A percentile compares a stretch with the other conserved stretches of the same genome.
These are phyloP conservation scores for Tympanuchus pallidicinctus DNA, from an alignment of 2,113 vertebrate genomes.

Conservation along the genomic window DNA sequence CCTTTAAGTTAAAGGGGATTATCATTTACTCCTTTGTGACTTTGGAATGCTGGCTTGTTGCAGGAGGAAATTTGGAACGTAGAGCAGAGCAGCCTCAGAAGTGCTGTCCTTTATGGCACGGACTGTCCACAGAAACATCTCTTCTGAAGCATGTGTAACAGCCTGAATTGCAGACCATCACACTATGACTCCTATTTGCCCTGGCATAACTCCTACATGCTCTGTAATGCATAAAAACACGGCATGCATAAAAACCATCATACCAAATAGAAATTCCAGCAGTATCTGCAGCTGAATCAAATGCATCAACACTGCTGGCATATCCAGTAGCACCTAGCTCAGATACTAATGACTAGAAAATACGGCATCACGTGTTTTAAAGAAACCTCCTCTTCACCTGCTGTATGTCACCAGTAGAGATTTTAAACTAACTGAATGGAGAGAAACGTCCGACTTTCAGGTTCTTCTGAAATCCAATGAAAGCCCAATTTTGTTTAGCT, in stretches of 20 bases:
- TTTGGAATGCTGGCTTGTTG: neutral
- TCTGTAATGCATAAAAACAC: neutral
- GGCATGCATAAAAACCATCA: neutral
- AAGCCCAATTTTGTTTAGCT: neutral
- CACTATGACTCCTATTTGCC: neutral
- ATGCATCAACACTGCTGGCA: accelerated
- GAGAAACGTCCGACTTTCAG: neutral
- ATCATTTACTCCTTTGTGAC: neutral
- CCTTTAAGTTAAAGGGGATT: neutral
- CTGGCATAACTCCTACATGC: neutral
- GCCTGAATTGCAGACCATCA: neutral
- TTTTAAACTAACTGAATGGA: neutral
- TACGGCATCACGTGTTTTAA: neutral
- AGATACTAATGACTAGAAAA: neutral
- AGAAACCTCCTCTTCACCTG: neutral
- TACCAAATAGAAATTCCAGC: neutral
- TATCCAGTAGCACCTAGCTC: neutral
- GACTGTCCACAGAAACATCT: neutral
- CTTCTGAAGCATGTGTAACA: neutral
- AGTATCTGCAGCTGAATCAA: neutral
- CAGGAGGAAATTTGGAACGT: neutral
- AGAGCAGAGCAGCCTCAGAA: neutral
- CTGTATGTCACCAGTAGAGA: neutral
- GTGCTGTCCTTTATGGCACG: neutral
- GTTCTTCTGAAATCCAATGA: neutral